These are phyloP conservation scores for Caenorhabditis sp. DNA, from an alignment of 2,888 invertebrate genomes.

Conservation along the genomic window DNA sequence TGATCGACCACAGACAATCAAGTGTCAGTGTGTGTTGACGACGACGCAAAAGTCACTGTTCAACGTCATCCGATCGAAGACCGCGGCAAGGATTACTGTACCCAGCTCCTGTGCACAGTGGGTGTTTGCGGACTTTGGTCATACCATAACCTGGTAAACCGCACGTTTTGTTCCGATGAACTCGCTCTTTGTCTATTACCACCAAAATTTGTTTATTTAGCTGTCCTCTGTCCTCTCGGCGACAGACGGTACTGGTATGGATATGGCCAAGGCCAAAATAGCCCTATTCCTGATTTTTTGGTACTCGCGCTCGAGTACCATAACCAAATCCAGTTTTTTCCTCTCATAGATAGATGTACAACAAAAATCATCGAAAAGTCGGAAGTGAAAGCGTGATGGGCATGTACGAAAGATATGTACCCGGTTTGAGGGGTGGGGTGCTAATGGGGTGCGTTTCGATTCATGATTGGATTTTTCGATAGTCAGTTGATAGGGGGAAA, in stretches of 20 bases:
- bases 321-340: too few relatives aligned
- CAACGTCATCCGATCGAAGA: constrained; percentile 55
- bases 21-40: too few relatives aligned
- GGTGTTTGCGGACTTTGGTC: too few relatives aligned
- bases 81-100: too few relatives aligned
- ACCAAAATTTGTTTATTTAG: constrained; percentile 1
- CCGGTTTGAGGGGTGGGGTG: constrained; percentile 42
- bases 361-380: neutral
- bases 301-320: neutral
- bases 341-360: too few relatives aligned
- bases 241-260: too few relatives aligned
- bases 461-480: too few relatives aligned
- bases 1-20: constrained; percentile 41
- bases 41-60: too few relatives aligned
- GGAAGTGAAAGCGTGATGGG: constrained; percentile 17
- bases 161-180: constrained; percentile 6
- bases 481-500: neutral
- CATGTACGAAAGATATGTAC: too few relatives aligned
- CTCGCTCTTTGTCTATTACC: neutral
- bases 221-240: neutral
- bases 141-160: too few relatives aligned
- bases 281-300: neutral
- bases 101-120: too few relatives aligned
- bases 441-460: constrained; percentile 54
- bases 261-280: too few relatives aligned